Evolutionary conservation across 30 jellyfish, hydroid and myxozoan species (phyloP).

Genomic region (Cassiopea andromeda): DNA sequence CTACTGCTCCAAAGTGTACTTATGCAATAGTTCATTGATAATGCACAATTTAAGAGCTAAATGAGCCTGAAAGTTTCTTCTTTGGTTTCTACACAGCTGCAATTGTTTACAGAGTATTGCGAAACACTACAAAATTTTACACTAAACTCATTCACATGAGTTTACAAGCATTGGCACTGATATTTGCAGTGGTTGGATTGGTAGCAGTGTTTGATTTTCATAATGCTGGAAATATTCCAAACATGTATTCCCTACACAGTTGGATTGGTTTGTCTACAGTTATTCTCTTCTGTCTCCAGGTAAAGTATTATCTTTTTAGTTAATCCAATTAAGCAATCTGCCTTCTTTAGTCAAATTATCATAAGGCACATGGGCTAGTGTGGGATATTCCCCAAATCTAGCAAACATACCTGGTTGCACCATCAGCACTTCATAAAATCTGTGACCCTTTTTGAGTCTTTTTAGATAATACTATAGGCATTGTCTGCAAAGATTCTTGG

Average conservation of each 20-base stretch:
- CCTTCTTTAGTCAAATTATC: background rate
- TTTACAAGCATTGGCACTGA: slow-evolving; percentile 60
- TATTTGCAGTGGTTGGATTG: slow-evolving; percentile 83
- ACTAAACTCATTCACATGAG: slow-evolving; percentile 81
- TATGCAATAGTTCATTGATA: too few species aligned
- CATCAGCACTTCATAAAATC: too few species aligned
- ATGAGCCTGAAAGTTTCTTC: too few species aligned
- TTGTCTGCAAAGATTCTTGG: too few species aligned
- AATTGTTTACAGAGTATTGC: slow-evolving; percentile 82
- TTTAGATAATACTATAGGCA: too few species aligned
- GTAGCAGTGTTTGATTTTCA: slow-evolving; percentile 95
- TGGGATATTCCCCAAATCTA: too few species aligned
- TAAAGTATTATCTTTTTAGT: background rate
- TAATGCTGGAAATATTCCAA: slow-evolving; percentile 82
- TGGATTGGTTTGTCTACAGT: slow-evolving; percentile 94
- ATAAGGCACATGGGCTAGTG: too few species aligned
- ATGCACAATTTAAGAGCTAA: too few species aligned
- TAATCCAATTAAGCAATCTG: background rate
- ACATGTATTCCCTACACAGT: slow-evolving; percentile 95
- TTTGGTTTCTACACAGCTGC: slow-evolving; percentile 62
- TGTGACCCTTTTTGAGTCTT: too few species aligned
- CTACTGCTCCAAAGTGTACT: too few species aligned
- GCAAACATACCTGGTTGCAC: too few species aligned
- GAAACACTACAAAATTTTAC: slow-evolving; percentile 53
- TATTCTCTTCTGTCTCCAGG: slow-evolving; percentile 88